Evolutionary conservation across 2,888 invertebrate genomes (phyloP), one percentile per base, ranked within the genome.

Genomic region (Oscheius sp.): DNA sequence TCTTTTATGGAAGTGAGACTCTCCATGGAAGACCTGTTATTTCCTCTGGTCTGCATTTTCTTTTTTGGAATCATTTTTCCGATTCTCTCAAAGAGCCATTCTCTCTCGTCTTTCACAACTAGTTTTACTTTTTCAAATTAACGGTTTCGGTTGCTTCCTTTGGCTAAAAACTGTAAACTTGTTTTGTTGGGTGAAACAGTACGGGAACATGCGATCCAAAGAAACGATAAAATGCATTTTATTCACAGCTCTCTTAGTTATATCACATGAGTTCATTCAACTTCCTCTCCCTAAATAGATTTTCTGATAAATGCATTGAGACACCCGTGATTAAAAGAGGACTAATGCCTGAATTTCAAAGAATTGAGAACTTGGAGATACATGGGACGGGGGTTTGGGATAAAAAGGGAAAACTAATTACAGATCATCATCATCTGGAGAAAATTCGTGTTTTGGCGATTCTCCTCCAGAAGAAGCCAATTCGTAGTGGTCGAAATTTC

Each of bases 1-100:
- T 29, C 52, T 52, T 52, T 52, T 52, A 52, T 52, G 29, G 52
- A 27, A 27, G n/a, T 52, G 29, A 27, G 52, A 52, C 52, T 52
- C 52, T 52, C 25, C 29, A 8, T n/a, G 29, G 10, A 15, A 29
- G n/a, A 27, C 52, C 27, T 52, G 52, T 52, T 52, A 52, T 52
- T 52, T 52, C 48, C 12, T 42, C 12, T 0, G 42, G 1, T 42
- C 20, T 20, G 4, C 42, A 20, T 17, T 12, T 29, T 20, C 52
- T 29, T 52, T 52, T 52, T 52, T 52, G n/a, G 52, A 27, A n/a
- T 52, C 52, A 27, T 52, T 52, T 25, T 29, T 52, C n/a, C 27
- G 52, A 29, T n/a, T 52, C 52, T 15, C 27, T 25, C 42, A 42
- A 20, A 20, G 15, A 42, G n/a, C 4, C 42, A 10, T 20, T 42